Evolutionary conservation across 2,113 vertebrate genomes (phyloP), one percentile per base, ranked within the genome.

Genomic region (Pollachius pollachius): DNA sequence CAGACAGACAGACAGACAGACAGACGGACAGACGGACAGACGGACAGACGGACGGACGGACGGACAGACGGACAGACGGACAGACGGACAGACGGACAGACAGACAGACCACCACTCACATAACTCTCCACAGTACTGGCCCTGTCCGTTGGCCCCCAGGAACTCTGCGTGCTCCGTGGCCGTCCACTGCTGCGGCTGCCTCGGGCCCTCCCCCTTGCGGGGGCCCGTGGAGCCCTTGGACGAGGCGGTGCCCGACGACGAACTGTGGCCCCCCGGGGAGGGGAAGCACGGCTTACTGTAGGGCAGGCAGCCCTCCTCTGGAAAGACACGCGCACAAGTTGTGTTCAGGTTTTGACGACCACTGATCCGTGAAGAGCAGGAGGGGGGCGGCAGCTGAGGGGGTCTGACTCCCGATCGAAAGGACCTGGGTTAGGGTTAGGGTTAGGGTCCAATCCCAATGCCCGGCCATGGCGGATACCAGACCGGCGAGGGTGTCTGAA

Each of bases 261-360:
- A 99, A 84, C 95, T 98, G 85, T 99, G 96, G 61, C 94, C 96
- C 0, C 97, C 97, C 11, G 97, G 96, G 58, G 97, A 99, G 0
- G 97, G 97, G 87, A 99, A 99, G 37, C 87, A 95, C 76, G 97
- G 97, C 87, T 98, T 99, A 90, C 92, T 96, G 82, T 99, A 99
- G 72, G 97, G 96, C 78, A 96, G 93, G 75, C 97, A 92, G 18
- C 93, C 90, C 68, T 99, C 97, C 84, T 99, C 97, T 99, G 81
- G 57, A 89, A 84, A 75, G 75, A 71, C 15, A 83, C 68, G 75
- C 69, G 64, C 5, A 70, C 6, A 65, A 3, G 52, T 0, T 54
- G 54, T 48, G 41, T 13, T 48, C 12, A 48, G 9, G 12, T 13
- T 48, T 48, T 13, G 41, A 48, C 41, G 8, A 9, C 9, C 12